phyloP scores from a whole-genome alignment of 2,113 vertebrate species.

The Ptychochromis oligacanthus region DNA sequence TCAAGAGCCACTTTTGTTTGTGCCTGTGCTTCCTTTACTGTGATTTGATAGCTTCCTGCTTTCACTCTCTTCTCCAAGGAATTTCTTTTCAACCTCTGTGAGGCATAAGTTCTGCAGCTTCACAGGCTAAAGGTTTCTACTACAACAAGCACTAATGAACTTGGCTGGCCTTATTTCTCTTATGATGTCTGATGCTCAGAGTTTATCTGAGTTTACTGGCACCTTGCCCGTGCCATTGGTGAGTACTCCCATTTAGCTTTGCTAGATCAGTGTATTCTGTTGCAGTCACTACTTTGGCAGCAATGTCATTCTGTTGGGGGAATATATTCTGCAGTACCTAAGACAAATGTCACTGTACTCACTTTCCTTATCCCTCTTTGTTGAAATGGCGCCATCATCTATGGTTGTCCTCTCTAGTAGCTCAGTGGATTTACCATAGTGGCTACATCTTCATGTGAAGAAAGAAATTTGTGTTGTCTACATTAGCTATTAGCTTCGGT shows the following conservation, averaged over 20 bases:
- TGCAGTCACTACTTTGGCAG: background rate
- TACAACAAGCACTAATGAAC: background rate
- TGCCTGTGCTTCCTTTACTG: background rate
- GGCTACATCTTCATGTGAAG: background rate
- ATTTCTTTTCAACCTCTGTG: background rate
- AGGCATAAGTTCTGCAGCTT: background rate
- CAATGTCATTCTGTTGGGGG: background rate
- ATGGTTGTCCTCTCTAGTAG: accelerated
- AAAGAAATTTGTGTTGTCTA: background rate
- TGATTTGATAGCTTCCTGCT: background rate
- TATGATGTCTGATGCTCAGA: background rate
- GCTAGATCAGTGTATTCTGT: background rate
- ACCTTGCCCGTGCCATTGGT: background rate
- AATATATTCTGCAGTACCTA: accelerated
- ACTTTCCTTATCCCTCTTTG: background rate
- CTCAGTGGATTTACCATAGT: background rate
- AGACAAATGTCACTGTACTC: background rate
- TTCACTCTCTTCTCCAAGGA: background rate
- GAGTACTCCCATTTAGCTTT: background rate
- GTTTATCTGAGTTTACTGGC: accelerated
- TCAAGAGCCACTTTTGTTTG: background rate
- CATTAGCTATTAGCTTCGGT: background rate
- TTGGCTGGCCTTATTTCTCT: background rate
- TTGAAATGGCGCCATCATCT: background rate
- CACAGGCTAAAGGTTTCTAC: accelerated